Evolutionary conservation across 30 jellyfish, hydroid and myxozoan genomes (phyloP), one percentile per base, ranked within the genome.

Genomic region (Hydractinia echinata): DNA sequence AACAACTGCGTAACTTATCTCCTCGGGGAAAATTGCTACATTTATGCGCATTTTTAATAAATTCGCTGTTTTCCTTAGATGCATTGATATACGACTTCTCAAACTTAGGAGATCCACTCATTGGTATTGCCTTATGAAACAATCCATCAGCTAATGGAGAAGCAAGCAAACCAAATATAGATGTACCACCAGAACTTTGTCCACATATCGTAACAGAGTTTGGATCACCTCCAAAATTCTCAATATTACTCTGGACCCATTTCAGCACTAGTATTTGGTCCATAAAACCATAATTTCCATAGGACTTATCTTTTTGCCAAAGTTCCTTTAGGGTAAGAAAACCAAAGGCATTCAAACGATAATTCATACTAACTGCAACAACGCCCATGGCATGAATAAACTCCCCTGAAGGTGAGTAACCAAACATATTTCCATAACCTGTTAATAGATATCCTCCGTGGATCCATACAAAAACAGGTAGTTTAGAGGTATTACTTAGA

Each of bases 221-320:
- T 5, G 92, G 92, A 61, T 88, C 90, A 48, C 96, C 96, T 4
- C 96, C 96, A 55, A 88, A 88, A 62, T 66, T 73, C 70, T 49
- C 54, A 16, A 88, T 88, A 71, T 88, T 87, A 8, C 66, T 66
- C 44, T 83, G 80, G 15, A 83, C 87, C 96, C 96, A 88, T n/a
- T 85, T 56, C 19, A 88, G 76, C 21, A 85, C 96, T 58, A 56
- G 48, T 6, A 88, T 88, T 79, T 88, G 96, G 79, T 88, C 96
- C 90, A 77, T 62, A 52, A 88, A 70, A 14, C 96, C 96, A 19
- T 88, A 88, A 72, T 88, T 88, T n/a, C 96, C 96, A 48, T 61
- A 83, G 4, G 82, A 44, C 5, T 67, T 51, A 51, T 86, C 78
- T 55, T 19, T 14, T n/a, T 15, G 64, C 82, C 83, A 79, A 11